A percentile compares a stretch with the other conserved stretches of the same genome.
Evolutionary conservation across 2,113 vertebrate genomes (phyloP).

Genomic region (Microtus richardsoni): DNA sequence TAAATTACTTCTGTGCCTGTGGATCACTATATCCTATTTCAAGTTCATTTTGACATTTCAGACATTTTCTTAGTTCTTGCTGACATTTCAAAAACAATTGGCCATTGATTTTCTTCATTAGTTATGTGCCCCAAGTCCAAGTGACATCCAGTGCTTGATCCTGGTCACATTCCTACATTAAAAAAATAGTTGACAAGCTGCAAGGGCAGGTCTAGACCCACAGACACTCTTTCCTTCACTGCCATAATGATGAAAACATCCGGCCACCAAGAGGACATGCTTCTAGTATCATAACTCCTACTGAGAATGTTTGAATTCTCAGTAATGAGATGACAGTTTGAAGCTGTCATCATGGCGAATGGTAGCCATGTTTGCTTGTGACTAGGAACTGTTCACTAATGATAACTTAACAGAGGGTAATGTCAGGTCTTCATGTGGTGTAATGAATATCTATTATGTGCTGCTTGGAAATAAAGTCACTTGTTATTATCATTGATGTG

Average conservation of each 20-base stretch:
- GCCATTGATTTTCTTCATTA: constrained; percentile 79
- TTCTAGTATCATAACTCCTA: not conserved
- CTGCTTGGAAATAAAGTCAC: constrained; percentile 37
- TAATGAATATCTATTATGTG: constrained; percentile 52
- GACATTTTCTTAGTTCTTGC: constrained; percentile 74
- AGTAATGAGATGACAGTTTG: not conserved
- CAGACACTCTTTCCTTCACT: not conserved
- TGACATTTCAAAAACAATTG: constrained; percentile 79
- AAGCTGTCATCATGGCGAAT: not conserved
- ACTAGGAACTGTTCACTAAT: constrained; percentile 14
- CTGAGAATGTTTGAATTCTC: not conserved
- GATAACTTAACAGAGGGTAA: constrained; percentile 18
- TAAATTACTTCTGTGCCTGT: constrained; percentile 77
- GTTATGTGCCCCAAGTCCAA: constrained; percentile 62
- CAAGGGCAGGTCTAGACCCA: constrained; percentile 31
- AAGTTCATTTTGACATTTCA: constrained; percentile 79
- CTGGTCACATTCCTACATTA: constrained; percentile 1
- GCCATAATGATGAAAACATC: not conserved
- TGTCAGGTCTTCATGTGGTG: not conserved
- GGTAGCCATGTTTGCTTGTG: not conserved
- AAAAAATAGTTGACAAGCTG: constrained; percentile 63
- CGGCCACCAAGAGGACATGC: not conserved
- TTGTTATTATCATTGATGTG: constrained; percentile 51
- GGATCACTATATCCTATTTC: constrained; percentile 72
- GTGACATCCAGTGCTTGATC: constrained; percentile 20